Conservation (phyloP, 2,797 vertebrate genomes). For the Protosalanx chinensis region DNA sequence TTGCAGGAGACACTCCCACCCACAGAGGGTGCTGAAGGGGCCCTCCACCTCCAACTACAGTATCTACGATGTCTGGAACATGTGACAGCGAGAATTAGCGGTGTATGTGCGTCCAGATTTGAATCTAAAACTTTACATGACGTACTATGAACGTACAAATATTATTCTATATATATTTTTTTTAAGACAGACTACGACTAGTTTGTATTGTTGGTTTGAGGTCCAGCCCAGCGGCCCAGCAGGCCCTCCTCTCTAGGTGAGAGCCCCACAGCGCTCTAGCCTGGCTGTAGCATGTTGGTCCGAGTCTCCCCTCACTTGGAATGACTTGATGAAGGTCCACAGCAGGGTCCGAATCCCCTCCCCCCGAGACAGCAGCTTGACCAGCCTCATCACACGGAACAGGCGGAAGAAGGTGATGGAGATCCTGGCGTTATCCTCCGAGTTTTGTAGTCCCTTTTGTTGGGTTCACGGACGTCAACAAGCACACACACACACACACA, state of each 20-base stretch:
- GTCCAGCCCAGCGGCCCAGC: neutral
- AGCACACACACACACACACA: slow-evolving; percentile 5
- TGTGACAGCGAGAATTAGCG: neutral
- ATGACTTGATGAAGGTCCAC: slow-evolving; percentile 99
- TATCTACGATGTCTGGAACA: neutral
- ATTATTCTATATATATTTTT: too few relatives aligned
- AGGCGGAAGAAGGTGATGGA: slow-evolving; percentile 99
- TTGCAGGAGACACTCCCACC: neutral
- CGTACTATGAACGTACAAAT: too few relatives aligned
- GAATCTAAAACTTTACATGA: neutral
- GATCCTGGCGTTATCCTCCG: slow-evolving; percentile 98
- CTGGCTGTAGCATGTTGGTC: neutral
- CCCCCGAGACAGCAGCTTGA: slow-evolving; percentile 97
- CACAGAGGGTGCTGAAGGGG: neutral
- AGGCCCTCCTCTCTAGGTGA: neutral
- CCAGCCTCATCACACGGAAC: slow-evolving; percentile 98
- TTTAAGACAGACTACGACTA: too few relatives aligned
- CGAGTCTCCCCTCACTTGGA: slow-evolving; percentile 83
- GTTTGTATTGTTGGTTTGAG: neutral
- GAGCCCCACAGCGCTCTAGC: neutral
- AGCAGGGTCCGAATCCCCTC: slow-evolving; percentile 98
- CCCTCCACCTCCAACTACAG: neutral
- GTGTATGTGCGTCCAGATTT: neutral
- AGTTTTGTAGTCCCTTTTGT: slow-evolving; percentile 90
- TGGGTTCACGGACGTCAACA: slow-evolving; percentile 36